Base-by-base conservation (phyloP, 2,888 invertebrate species). In the Laspeyria flexula region DNA sequence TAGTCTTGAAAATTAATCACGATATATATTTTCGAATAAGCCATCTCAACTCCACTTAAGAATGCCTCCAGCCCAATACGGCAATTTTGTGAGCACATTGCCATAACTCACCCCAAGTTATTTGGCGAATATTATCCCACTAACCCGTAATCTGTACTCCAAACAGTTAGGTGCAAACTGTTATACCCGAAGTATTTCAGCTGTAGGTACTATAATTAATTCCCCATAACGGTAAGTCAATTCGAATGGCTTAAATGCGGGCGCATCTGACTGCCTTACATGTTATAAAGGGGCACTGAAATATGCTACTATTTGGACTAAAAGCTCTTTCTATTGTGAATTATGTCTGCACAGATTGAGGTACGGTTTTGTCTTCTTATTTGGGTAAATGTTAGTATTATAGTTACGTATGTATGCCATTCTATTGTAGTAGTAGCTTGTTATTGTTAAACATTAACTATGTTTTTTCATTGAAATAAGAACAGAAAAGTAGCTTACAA, bases 151-250 rank as follows among this genome's bases (percentile, higher is more conserved):
- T 61, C 65, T 59, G 39, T 51, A 59, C 47, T 49, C n/a, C 27
- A 49, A 41, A 52, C 57, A 57, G 43, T 66, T 63, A 49, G 53
- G 59, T 60, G 62, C 57, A 56, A 55, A 51, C 54, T 48, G 23
- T 58, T 65, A 67, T 69, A 49, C 67, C 58, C 57, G 41, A 59
- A 66, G 61, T 63, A 65, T 60, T 61, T 43, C 43, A 39, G 58
- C 55, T 64, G 56, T 57, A 68, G 60, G 6, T 31, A 13, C 31
- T 63, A 65, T 72, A 66, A 73, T 73, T 71, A 74, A 75, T 73
- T 70, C 52, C 66, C 66, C 56, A 65, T 43, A 63, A 55, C 58
- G 46, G 31, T 60, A 55, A 67, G 66, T 58, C 59, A 60, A 55
- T 58, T 46, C 25, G 38, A 45, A 48, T 50, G 37, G 49, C 42